A percentile compares a stretch with the other conserved stretches of the same genome.
phyloP scores from a whole-genome alignment of 2,113 vertebrate species.

The Procavia capensis region DNA sequence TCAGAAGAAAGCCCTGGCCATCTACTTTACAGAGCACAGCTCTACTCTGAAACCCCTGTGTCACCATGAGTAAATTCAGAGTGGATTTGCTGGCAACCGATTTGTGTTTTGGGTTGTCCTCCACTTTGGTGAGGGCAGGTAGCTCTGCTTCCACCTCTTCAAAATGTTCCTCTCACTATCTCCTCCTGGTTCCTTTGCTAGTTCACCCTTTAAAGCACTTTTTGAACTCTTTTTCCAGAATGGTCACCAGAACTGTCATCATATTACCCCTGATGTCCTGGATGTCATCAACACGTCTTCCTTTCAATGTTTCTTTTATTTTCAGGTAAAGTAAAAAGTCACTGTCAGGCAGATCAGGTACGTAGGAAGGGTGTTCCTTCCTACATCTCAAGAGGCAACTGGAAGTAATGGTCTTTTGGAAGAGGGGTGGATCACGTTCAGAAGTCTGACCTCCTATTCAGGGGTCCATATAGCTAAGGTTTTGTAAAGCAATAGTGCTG shows the following conservation, averaged over 20 bases:
- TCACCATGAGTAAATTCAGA: neutral
- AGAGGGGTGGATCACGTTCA: accelerated
- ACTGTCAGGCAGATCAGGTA: too few species aligned
- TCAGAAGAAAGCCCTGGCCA: neutral
- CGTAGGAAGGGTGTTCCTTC: too few species aligned
- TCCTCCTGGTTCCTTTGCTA: neutral
- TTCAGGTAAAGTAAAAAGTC: too few species aligned
- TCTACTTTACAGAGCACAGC: neutral
- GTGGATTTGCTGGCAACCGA: neutral
- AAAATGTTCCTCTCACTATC: neutral
- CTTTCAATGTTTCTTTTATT: too few species aligned
- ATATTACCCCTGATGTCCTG: too few species aligned
- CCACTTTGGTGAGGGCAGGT: neutral
- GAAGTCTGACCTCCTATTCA: neutral
- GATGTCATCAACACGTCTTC: too few species aligned
- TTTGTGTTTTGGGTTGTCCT: neutral
- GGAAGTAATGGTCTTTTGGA: neutral
- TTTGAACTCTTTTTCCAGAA: too few species aligned
- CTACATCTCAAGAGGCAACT: neutral
- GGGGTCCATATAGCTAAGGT: neutral
- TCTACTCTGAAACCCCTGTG: neutral
- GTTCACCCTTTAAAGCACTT: too few species aligned
- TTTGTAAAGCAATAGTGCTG: neutral
- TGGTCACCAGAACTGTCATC: too few species aligned
- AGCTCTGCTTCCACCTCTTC: neutral